These are phyloP conservation scores for Limanda limanda DNA, from an alignment of 2,113 vertebrate genomes.

Conservation along the genomic window DNA sequence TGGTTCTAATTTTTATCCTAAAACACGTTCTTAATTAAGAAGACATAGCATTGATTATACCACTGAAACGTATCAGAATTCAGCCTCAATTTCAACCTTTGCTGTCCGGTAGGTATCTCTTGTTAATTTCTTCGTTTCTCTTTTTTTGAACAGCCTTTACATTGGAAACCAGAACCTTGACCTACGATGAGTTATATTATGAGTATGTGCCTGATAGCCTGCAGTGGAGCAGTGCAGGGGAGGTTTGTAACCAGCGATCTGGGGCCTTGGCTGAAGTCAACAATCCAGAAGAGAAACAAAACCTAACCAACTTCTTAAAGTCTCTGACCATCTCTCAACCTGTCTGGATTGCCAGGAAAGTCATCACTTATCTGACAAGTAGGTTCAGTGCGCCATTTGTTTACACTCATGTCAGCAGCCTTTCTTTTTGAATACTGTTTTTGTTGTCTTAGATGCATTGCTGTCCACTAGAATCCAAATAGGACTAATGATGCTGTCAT, in stretches of 20 bases:
- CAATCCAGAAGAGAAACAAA: conserved; percentile 55
- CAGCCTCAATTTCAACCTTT: neutral
- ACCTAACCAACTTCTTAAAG: conserved; percentile 71
- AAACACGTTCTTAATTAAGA: too few relatives aligned
- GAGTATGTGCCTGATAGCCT: conserved; percentile 68
- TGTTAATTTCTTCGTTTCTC: neutral
- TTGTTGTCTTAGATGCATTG: conserved; percentile 11
- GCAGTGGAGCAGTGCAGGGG: conserved; percentile 65
- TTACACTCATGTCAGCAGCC: conserved; percentile 10
- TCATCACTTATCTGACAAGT: conserved; percentile 59
- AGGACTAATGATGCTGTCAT: conserved; percentile 10
- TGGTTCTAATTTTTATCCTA: too few relatives aligned
- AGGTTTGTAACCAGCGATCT: conserved; percentile 68
- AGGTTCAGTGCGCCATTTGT: conserved; percentile 50
- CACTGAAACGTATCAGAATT: conserved; percentile 1
- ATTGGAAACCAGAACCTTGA: conserved; percentile 46
- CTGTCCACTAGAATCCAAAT: conserved; percentile 18
- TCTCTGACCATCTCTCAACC: conserved; percentile 78
- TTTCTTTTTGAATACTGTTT: conserved; percentile 29
- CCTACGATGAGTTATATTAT: conserved; percentile 70
- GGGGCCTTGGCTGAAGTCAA: conserved; percentile 72
- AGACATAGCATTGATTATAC: neutral
- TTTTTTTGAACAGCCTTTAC: conserved; percentile 50
- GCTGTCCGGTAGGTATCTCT: neutral
- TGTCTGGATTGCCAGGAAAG: conserved; percentile 78